Evolutionary conservation across 2,113 vertebrate species (phyloP).

Genomic region (Onychostruthus taczanowskii): DNA sequence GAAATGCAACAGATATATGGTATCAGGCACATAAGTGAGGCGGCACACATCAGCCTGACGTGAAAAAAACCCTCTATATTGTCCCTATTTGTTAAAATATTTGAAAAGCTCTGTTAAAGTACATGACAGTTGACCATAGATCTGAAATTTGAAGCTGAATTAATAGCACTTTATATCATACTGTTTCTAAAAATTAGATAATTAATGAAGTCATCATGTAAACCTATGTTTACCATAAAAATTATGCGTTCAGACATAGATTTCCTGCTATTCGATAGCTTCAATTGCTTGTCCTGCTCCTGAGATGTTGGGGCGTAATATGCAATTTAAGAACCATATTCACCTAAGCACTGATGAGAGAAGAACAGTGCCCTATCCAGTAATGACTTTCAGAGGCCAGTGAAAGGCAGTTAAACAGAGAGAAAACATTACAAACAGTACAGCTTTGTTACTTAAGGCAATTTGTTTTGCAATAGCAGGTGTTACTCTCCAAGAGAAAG

Average conservation of each 20-base stretch:
- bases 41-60: background rate
- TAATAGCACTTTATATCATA: background rate
- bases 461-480: background rate
- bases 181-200: background rate
- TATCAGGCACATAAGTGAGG: accelerated
- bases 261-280: background rate
- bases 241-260: background rate
- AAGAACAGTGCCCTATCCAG: background rate
- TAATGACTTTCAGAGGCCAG: background rate
- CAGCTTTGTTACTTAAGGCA: background rate
- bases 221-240: background rate
- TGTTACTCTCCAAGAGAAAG: background rate
- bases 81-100: background rate
- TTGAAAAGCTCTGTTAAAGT: background rate
- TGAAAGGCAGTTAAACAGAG: background rate
- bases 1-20: background rate
- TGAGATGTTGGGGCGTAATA: background rate
- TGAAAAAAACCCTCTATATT: background rate
- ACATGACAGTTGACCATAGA: background rate
- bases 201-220: background rate
- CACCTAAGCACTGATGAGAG: background rate
- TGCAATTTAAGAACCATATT: background rate
- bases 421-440: background rate
- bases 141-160: background rate
- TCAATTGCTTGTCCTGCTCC: background rate